Percentiles rank a stretch among this genome's conserved stretches.
These are phyloP conservation scores for Entelurus aequoreus DNA, from an alignment of 2,113 vertebrate species.

Conservation along the genomic window DNA sequence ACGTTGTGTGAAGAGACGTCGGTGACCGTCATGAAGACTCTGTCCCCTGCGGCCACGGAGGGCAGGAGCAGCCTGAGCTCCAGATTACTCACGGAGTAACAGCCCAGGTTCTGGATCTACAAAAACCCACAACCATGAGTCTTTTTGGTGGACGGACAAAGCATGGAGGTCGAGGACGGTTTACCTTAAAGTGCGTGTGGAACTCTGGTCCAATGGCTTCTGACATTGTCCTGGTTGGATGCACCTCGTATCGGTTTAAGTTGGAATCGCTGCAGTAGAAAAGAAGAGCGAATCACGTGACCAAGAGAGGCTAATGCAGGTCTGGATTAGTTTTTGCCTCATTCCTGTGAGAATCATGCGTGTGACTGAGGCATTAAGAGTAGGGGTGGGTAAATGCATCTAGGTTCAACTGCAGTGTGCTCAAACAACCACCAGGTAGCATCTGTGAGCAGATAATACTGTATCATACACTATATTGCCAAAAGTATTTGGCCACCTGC, in stretches of 20 bases:
- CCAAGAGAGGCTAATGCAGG: neutral
- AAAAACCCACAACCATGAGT: neutral
- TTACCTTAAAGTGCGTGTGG: slow-evolving; percentile 81
- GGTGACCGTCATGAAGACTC: slow-evolving; percentile 78
- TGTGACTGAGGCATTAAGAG: too few relatives aligned
- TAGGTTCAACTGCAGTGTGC: too few relatives aligned
- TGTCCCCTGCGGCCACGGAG: slow-evolving; percentile 72
- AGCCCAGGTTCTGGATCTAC: slow-evolving; percentile 88
- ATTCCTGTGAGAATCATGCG: too few relatives aligned
- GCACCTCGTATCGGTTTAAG: slow-evolving; percentile 86
- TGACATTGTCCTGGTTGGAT: slow-evolving; percentile 73
- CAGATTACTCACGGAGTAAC: slow-evolving; percentile 76
- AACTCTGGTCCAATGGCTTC: slow-evolving; percentile 82
- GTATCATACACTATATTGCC: too few relatives aligned
- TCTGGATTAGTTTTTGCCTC: too few relatives aligned
- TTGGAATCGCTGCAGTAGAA: slow-evolving; percentile 75
- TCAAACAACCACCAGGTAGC: too few relatives aligned
- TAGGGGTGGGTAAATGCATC: too few relatives aligned
- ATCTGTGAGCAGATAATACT: too few relatives aligned
- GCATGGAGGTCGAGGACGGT: neutral
- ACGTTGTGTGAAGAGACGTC: slow-evolving; percentile 78
- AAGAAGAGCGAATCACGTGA: neutral
- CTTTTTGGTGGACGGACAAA: neutral
- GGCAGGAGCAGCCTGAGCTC: slow-evolving; percentile 78
- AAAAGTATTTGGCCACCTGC: too few relatives aligned